These are phyloP conservation scores for Scaptomyza tumidula DNA, from an alignment of 2,888 invertebrate genomes.

Conservation along the genomic window DNA sequence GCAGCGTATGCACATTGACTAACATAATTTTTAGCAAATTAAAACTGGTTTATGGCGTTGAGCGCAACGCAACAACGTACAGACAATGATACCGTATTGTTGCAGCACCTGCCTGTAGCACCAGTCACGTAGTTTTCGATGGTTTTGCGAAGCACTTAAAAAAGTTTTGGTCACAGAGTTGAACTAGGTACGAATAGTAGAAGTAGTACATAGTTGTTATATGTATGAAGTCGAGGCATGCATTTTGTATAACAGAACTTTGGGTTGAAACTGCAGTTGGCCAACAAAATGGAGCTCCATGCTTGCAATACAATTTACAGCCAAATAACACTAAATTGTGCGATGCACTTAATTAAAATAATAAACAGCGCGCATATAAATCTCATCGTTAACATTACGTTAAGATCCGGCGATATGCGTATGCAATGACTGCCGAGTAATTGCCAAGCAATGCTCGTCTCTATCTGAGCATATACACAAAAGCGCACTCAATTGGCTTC, in stretches of 20 bases:
- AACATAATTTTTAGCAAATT: conserved; percentile 63
- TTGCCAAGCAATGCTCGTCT: conserved; percentile 55
- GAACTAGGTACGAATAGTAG: conserved; percentile 5
- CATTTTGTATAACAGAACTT: conserved; percentile 5
- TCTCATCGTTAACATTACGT: conserved; percentile 72
- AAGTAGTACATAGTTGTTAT: background rate
- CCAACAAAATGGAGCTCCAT: conserved; percentile 2
- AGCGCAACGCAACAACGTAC: conserved; percentile 37
- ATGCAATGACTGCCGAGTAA: conserved; percentile 60
- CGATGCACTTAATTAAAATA: conserved; percentile 67
- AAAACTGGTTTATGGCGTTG: conserved; percentile 57
- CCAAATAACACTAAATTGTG: conserved; percentile 32
- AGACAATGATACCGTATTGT: conserved; percentile 68
- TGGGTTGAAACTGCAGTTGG: conserved; percentile 33
- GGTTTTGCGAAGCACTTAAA: conserved; percentile 67
- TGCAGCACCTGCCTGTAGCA: conserved; percentile 58
- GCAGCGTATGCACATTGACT: conserved; percentile 10
- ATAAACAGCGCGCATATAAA: conserved; percentile 55
- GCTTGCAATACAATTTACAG: conserved; percentile 25
- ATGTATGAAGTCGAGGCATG: background rate
- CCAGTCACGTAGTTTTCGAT: conserved; percentile 64
- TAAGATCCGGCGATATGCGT: conserved; percentile 68
- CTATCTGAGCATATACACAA: background rate
- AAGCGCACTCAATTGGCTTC: conserved; percentile 5
- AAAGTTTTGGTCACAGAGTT: conserved; percentile 44